Evolutionary conservation across 2,113 vertebrate genomes (phyloP).

Genomic region (Sturnus vulgaris): DNA sequence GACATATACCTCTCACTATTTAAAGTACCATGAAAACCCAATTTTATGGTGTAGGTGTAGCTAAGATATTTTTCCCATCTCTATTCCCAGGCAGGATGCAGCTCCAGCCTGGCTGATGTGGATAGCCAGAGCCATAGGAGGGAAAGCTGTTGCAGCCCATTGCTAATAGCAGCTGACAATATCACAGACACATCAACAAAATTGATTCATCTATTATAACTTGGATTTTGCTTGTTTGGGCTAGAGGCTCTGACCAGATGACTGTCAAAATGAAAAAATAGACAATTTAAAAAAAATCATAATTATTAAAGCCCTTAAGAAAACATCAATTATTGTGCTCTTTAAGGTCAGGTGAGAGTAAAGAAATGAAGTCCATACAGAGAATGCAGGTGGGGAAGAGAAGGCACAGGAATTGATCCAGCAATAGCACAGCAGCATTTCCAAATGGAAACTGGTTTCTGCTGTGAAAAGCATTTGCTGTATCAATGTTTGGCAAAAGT

Average conservation of each 20-base stretch:
- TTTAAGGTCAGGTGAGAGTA: neutral
- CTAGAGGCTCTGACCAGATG: neutral
- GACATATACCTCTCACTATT: neutral
- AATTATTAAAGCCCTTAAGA: neutral
- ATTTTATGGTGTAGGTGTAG: neutral
- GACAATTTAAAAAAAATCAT: neutral
- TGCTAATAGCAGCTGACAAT: neutral
- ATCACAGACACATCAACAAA: neutral
- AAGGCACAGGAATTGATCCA: accelerated
- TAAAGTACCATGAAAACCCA: neutral
- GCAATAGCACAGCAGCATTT: neutral
- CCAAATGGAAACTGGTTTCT: neutral
- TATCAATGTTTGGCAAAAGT: neutral
- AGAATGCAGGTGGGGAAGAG: neutral
- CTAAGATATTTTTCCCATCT: neutral
- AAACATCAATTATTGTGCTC: neutral
- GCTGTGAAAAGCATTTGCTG: neutral
- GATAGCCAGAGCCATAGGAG: neutral
- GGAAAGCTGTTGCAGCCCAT: neutral
- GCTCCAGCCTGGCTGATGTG: neutral
- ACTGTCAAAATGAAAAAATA: neutral
- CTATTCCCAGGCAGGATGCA: neutral
- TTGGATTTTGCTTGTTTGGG: neutral
- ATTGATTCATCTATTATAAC: neutral
- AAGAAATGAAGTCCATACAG: neutral